Evolutionary conservation across 2,113 vertebrate genomes (phyloP), one percentile per base, ranked within the genome.

Genomic region (Glareola pratincola): DNA sequence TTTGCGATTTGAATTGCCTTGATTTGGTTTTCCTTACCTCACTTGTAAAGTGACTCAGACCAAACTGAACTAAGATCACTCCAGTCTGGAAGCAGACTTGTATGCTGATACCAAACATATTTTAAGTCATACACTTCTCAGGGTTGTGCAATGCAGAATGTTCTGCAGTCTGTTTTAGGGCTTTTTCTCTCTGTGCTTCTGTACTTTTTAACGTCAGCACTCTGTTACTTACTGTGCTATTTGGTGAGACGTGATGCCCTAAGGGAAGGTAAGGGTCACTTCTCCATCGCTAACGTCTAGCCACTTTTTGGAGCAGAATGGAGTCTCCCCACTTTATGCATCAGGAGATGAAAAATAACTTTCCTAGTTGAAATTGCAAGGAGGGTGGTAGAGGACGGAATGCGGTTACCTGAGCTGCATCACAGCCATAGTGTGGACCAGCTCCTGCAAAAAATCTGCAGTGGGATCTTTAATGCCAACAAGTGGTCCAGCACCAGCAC

Each of bases 71-170:
- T 8, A 62, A 76, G 57, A 87, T 83, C 54, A 30, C 75, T 73
- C 74, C 69, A 53, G 77, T 50, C 36, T 48, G 10, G 50, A 78
- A 68, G 73, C 77, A 94, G 91, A 76, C 30, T 85, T 23, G 48
- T 26, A 34, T 14, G 83, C 85, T 74, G 63, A 54, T 62, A 64
- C 89, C 73, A 94, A 91, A 90, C 36, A 14, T 39, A 76, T 89
- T 78, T 87, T 43, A 86, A 68, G 54, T 56, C 39, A n/a, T 3
- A 48, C 10, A 5, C 19, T 85, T 67, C 39, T 14, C 17, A 23
- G 59, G 57, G 88, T 76, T 94, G 90, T 88, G 96, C 91, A 87
- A 89, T 95, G 93, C 91, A 89, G 91, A 94, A 73, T 92, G 91
- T 94, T 93, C 91, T 94, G 96, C 94, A 91, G 83, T 92, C 68